Conservation (phyloP, 1,140 invertebrate genomes). For the Calycopis cecrops region DNA sequence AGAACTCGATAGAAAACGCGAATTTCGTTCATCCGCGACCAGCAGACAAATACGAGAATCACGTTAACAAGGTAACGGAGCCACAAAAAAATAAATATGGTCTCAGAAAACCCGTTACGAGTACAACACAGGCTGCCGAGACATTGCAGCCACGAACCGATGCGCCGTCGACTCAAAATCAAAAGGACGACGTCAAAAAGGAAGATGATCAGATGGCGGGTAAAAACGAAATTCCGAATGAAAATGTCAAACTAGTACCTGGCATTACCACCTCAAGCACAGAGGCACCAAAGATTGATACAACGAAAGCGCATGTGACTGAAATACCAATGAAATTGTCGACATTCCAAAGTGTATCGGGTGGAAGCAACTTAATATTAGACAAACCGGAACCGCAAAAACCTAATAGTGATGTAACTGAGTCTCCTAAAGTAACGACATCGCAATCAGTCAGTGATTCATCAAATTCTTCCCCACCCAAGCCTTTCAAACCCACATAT, state of each 20-base stretch:
- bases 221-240: conserved; percentile 42
- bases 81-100: conserved; percentile 27
- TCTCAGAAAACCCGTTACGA: conserved; percentile 14
- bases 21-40: conserved; percentile 67
- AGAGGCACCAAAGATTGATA: conserved; percentile 34
- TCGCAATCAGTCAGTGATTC: conserved; percentile 12
- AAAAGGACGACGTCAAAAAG: conserved; percentile 40
- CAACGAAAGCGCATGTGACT: conserved; percentile 35
- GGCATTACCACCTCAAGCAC: conserved; percentile 27
- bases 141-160: conserved; percentile 12
- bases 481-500: conserved; percentile 46
- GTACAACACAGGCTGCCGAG: conserved; percentile 35
- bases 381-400: conserved; percentile 37
- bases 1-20: conserved; percentile 64
- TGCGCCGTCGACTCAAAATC: conserved; percentile 35
- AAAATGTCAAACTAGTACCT: conserved; percentile 44
- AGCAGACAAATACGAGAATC: conserved; percentile 44
- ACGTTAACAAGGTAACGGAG: conserved; percentile 38
- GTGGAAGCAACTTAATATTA: conserved; percentile 34
- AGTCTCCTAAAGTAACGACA: conserved; percentile 26
- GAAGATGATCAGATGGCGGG: conserved; percentile 39
- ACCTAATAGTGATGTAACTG: conserved; percentile 25
- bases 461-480: conserved; percentile 37
- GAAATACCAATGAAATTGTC: conserved; percentile 67
- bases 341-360: conserved; percentile 74